These are phyloP conservation scores for Adelphocoris suturalis DNA, from an alignment of 2,888 invertebrate genomes.

Conservation along the genomic window DNA sequence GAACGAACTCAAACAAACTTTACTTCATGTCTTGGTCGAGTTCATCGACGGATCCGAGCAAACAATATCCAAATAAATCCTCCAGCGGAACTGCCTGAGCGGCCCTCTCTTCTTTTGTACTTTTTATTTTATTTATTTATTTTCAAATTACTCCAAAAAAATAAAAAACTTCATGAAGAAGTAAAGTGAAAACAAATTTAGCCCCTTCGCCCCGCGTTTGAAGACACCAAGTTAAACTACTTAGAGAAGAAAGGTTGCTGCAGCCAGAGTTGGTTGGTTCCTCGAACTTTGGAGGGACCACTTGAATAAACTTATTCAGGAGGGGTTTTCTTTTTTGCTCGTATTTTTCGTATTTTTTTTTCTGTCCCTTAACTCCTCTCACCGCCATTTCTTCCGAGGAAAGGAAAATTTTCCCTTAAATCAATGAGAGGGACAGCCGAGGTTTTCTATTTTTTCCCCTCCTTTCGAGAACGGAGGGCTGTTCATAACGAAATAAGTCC, in stretches of 20 bases:
- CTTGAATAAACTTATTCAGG: constrained; percentile 51
- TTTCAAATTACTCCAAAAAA: not conserved
- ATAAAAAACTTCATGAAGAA: constrained; percentile 3
- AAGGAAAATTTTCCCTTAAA: not conserved
- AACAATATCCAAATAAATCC: no score
- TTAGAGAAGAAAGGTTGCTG: constrained; percentile 44
- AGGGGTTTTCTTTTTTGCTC: constrained; percentile 2
- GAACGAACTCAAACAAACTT: no score
- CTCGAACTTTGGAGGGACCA: constrained; percentile 10
- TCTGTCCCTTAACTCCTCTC: not conserved
- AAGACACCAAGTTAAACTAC: constrained; percentile 53
- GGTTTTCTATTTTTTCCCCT: not conserved
- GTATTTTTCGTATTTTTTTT: not conserved
- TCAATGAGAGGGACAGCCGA: not conserved
- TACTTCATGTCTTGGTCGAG: no score
- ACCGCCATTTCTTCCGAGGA: not conserved
- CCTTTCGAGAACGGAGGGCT: not conserved
- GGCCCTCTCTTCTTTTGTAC: not conserved
- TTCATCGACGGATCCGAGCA: no score
- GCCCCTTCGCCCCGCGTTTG: constrained; percentile 1
- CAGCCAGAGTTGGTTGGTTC: constrained; percentile 11
- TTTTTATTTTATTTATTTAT: not conserved
- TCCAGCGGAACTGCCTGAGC: no score
- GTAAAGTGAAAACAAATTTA: constrained; percentile 48
- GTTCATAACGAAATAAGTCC: not conserved